Evolutionary conservation across 2,888 invertebrate genomes (phyloP).

Genomic region (Brenthis ino): DNA sequence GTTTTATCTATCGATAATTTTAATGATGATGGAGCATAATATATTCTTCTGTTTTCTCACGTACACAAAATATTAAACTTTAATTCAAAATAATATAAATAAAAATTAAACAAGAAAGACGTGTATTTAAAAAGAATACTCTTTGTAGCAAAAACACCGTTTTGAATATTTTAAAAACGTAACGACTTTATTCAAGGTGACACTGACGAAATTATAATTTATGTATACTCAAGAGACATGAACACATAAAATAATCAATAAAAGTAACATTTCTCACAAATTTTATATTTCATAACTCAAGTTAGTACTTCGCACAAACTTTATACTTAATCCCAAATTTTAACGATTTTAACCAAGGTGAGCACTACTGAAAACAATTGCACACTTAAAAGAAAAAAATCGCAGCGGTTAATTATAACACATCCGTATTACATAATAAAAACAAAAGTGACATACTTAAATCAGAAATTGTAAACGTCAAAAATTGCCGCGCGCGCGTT

Average conservation of each 20-base stretch:
- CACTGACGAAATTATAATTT: conserved; percentile 32
- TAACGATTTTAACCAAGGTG: conserved; percentile 4
- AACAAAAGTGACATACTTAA: conserved; percentile 69
- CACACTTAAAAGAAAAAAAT: conserved; percentile 44
- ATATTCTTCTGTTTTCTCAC: conserved; percentile 23
- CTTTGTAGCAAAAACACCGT: conserved; percentile 8
- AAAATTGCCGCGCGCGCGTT: conserved; percentile 33
- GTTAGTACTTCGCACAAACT: not conserved
- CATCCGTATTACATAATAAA: conserved; percentile 44
- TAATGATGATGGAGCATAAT: conserved; percentile 19
- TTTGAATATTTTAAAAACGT: conserved; percentile 24
- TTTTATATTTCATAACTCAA: not conserved
- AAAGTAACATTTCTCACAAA: not conserved
- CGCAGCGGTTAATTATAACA: conserved; percentile 44
- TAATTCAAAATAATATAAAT: not conserved
- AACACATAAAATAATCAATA: not conserved
- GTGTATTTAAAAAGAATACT: not conserved
- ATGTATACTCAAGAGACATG: not conserved
- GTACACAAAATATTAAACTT: conserved; percentile 10
- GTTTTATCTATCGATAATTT: conserved; percentile 24
- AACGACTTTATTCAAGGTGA: conserved; percentile 38
- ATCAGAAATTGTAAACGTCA: conserved; percentile 50
- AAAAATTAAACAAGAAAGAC: not conserved
- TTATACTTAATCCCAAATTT: not conserved
- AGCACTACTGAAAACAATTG: conserved; percentile 43